A percentile compares a stretch with the other conserved stretches of the same genome.
Evolutionary conservation across 1,140 invertebrate genomes (phyloP).

Genomic region (Drosophila virilis): DNA sequence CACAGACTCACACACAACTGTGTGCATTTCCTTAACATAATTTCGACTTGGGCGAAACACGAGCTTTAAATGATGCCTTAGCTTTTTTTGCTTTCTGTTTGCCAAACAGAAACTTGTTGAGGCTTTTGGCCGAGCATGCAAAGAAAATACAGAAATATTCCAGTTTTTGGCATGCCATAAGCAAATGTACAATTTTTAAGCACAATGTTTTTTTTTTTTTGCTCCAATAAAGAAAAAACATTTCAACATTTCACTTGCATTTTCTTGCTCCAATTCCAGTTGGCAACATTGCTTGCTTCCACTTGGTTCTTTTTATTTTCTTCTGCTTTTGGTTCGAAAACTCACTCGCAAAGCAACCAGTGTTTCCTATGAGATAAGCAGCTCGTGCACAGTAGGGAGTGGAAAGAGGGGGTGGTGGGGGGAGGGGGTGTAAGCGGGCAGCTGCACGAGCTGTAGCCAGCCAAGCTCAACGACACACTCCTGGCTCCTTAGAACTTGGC

Average conservation of each 20-base stretch:
- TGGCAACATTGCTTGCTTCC: constrained; percentile 58
- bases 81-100: constrained; percentile 16
- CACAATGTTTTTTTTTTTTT: constrained; percentile 53
- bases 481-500: constrained; percentile 16
- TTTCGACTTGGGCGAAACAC: constrained; percentile 19
- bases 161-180: constrained; percentile 62
- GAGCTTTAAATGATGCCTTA: constrained; percentile 23
- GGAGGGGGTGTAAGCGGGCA: constrained; percentile 8
- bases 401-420: background rate
- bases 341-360: constrained; percentile 63
- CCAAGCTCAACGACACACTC: constrained; percentile 48
- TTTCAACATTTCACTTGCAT: constrained; percentile 65
- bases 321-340: constrained; percentile 10
- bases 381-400: constrained; percentile 29
- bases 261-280: constrained; percentile 70
- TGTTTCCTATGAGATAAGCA: constrained; percentile 79
- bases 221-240: constrained; percentile 35
- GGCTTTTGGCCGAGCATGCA: constrained; percentile 30
- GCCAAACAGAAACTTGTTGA: constrained; percentile 66
- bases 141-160: constrained; percentile 23
- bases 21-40: constrained; percentile 46
- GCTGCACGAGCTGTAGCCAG: background rate
- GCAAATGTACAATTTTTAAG: constrained; percentile 58
- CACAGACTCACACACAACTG: constrained; percentile 8
- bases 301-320: constrained; percentile 18